Evolutionary conservation across 2,797 vertebrate species (phyloP), one percentile per base, ranked within the genome.

Genomic region (Garrulus glandarius): DNA sequence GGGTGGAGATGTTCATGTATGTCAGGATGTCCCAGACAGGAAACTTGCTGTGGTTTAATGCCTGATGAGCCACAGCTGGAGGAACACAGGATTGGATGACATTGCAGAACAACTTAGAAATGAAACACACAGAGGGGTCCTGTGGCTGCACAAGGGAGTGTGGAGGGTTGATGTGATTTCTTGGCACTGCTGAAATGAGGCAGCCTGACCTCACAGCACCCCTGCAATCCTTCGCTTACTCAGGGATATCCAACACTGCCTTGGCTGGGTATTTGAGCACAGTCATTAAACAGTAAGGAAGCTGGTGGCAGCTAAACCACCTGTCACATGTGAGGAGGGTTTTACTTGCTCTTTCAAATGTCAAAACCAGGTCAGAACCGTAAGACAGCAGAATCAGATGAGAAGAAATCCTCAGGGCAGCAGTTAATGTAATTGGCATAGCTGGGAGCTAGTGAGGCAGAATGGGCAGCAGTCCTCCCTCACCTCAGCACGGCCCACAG

Each of bases 261-360:
- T 79, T 70, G 78, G 74, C 92, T 56, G 55, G 52, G 43, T 75
- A 34, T 67, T 65, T 47, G 47, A 81, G 61, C 88, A 49, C 52
- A 50, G 87, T 67, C 82, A 91, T 87, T 63, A 80, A 89, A 70
- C 56, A 56, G 39, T 22, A 63, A 93, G 88, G 77, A 93, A 87
- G 56, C 77, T 50, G 65, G 74, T 17, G 68, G 83, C 72, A 72
- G 34, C 84, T 70, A 67, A 84, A 68, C 29, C 79, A 46, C 52
- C 69, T 55, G 89, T 68, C 64, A 57, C 22, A 18, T n/a, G 27
- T 27, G 19, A 67, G 27, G 18, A 84, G 47, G 67, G 63, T 13
- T 87, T 85, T 56, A 57, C 77, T 92, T 79, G 67, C 63, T 77
- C 79, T 82, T 91, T 91, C 83, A 95, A 95, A 96, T 93, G 90